Evolutionary conservation across 1,140 invertebrate species (phyloP).

Genomic region (Diorhabda elongata): DNA sequence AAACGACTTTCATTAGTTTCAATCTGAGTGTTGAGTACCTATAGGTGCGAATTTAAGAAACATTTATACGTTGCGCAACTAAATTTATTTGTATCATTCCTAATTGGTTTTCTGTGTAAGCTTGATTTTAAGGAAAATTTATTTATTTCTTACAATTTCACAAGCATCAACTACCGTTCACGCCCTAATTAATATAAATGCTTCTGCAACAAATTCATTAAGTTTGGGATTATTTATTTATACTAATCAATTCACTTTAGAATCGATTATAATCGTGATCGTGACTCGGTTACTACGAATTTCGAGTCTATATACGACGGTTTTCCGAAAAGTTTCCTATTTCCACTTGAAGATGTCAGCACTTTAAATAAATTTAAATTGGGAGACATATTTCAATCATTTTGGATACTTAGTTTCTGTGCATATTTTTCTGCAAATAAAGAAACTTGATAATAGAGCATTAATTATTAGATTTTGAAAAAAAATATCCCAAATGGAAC

Average conservation of each 20-base stretch:
- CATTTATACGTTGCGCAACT: conserved; percentile 8
- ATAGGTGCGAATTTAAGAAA: conserved; percentile 14
- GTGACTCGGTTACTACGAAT: not conserved
- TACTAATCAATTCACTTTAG: conserved; percentile 9
- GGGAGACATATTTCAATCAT: no score
- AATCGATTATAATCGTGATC: not conserved
- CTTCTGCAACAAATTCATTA: conserved; percentile 15
- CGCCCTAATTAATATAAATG: conserved; percentile 19
- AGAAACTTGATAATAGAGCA: no score
- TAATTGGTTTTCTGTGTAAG: conserved; percentile 17
- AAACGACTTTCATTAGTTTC: conserved; percentile 18
- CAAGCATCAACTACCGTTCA: conserved; percentile 17
- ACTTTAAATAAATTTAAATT: no score
- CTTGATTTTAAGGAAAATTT: conserved; percentile 20
- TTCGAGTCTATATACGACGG: no score
- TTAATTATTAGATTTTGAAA: no score
- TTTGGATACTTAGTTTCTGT: no score
- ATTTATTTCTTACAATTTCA: conserved; percentile 16
- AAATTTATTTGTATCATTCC: conserved; percentile 5
- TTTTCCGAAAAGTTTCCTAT: no score
- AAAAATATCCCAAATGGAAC: no score
- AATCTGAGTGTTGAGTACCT: not conserved
- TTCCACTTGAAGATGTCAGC: no score
- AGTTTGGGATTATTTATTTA: conserved; percentile 11
- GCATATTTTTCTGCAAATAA: no score